These are phyloP conservation scores for Eidolon dupreanum DNA, from an alignment of 2,797 vertebrate species.

Conservation along the genomic window DNA sequence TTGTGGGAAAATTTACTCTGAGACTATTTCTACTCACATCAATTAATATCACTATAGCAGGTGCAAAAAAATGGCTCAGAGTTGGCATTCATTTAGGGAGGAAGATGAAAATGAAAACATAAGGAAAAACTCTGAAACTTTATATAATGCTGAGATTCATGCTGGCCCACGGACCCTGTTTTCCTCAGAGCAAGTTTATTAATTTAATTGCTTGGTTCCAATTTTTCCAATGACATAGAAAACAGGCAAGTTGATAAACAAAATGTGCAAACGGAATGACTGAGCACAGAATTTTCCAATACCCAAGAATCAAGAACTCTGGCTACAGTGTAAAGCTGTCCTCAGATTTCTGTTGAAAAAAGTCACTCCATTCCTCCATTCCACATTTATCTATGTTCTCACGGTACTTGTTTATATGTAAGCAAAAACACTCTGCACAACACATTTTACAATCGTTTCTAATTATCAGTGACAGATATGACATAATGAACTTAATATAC, in stretches of 20 bases:
- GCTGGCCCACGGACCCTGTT: too few species aligned
- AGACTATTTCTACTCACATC: neutral
- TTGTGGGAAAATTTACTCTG: neutral
- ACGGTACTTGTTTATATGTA: accelerated
- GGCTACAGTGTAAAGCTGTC: neutral
- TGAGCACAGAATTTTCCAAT: neutral
- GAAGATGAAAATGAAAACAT: neutral
- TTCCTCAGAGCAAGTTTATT: neutral
- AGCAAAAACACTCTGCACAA: neutral
- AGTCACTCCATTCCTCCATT: neutral
- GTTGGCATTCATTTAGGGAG: neutral
- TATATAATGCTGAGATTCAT: neutral
- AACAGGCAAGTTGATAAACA: neutral
- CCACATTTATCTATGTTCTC: neutral
- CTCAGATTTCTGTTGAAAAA: neutral
- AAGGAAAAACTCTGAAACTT: neutral
- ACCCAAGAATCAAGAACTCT: neutral
- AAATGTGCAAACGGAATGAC: neutral
- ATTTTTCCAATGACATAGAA: neutral
- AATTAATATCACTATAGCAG: neutral
- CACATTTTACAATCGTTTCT: neutral
- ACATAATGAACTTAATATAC: neutral
- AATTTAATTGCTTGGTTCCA: neutral
- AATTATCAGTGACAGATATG: neutral
- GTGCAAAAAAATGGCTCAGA: neutral